Conservation (phyloP, 2,113 vertebrate species). For the Perca fluviatilis region DNA sequence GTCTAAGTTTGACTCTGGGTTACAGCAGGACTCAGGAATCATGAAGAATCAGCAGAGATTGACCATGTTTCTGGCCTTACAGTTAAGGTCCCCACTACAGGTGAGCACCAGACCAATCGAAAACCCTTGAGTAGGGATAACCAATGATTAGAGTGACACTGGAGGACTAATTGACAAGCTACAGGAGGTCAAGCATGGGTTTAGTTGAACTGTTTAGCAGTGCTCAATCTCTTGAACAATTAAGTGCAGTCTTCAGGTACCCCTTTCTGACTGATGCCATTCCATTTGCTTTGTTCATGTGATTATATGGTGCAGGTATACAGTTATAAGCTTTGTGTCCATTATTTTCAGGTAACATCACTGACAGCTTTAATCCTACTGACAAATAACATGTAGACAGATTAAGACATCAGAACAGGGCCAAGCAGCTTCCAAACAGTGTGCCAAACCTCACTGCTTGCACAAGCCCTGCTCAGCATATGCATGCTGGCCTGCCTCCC, state of each 20-base stretch:
- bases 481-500: slow-evolving; percentile 1
- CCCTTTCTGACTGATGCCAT: background rate
- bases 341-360: background rate
- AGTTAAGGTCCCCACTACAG: slow-evolving; percentile 16
- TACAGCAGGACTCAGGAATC: background rate
- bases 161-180: slow-evolving; percentile 11
- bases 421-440: background rate
- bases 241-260: background rate
- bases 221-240: no score
- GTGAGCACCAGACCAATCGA: slow-evolving; percentile 1
- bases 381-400: background rate
- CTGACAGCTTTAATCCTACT: background rate
- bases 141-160: slow-evolving; percentile 34
- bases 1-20: slow-evolving; percentile 11
- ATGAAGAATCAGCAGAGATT: slow-evolving; percentile 6
- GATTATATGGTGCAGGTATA: no score
- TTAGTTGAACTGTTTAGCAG: background rate
- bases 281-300: no score
- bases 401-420: no score
- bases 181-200: background rate
- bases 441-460: slow-evolving; percentile 12
- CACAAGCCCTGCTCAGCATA: slow-evolving; percentile 5
- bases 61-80: slow-evolving; percentile 21
- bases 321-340: background rate
- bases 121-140: slow-evolving; percentile 24